phyloP scores from a whole-genome alignment of 2,888 invertebrate genomes.

The Andrena dorsata region DNA sequence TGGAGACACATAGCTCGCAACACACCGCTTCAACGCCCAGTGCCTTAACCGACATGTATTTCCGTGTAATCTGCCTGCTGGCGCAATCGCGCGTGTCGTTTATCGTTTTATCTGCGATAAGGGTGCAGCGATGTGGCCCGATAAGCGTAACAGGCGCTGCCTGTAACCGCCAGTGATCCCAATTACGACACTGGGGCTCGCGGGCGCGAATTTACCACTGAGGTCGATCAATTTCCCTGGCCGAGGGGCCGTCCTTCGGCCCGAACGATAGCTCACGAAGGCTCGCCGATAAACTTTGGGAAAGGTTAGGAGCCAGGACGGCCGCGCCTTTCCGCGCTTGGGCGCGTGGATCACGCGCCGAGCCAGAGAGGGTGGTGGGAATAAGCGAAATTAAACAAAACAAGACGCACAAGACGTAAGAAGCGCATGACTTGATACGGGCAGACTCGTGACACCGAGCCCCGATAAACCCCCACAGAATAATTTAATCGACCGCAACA shows the following conservation, averaged over 20 bases:
- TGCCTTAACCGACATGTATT: not conserved
- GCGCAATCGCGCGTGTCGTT: not conserved
- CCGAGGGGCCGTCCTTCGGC: not conserved
- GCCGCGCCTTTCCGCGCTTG: not conserved
- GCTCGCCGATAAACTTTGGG: not conserved
- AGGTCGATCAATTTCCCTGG: not conserved
- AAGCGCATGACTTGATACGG: slow-evolving; percentile 79
- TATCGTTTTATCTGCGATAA: slow-evolving; percentile 42
- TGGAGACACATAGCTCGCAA: too few species aligned
- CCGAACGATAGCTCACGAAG: not conserved
- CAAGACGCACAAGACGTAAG: slow-evolving; percentile 66
- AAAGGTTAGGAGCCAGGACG: not conserved
- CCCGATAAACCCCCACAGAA: slow-evolving; percentile 74
- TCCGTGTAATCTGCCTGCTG: not conserved
- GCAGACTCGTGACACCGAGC: slow-evolving; percentile 75
- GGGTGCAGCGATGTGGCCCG: slow-evolving; percentile 35
- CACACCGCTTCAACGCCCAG: not conserved
- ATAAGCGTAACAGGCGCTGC: not conserved
- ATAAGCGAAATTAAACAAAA: slow-evolving; percentile 67
- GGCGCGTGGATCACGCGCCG: not conserved
- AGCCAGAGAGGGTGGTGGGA: slow-evolving; percentile 30
- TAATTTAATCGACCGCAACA: slow-evolving; percentile 74
- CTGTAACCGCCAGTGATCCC: not conserved
- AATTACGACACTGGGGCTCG: not conserved
- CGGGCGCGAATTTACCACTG: not conserved